Conservation (phyloP, 2,888 invertebrate species). For the Volucella zonaria region DNA sequence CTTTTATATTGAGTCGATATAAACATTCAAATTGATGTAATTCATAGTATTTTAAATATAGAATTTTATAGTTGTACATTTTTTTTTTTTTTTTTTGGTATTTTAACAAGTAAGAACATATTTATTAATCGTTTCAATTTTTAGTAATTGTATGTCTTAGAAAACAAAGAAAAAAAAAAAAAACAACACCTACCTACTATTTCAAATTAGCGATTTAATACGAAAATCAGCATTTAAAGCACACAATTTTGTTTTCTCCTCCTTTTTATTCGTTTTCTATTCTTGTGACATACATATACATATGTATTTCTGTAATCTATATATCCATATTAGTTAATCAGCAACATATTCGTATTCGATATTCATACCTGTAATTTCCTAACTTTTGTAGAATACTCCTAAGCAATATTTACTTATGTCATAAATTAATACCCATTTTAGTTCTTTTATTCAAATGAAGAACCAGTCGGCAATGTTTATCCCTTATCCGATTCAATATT, state of each 20-base stretch:
- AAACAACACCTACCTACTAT: background rate
- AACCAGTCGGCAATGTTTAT: no score
- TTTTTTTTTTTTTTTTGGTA: slow-evolving; percentile 15
- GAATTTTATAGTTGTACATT: slow-evolving; percentile 70
- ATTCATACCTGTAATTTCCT: slow-evolving; percentile 25
- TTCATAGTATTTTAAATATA: slow-evolving; percentile 67
- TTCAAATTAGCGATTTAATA: slow-evolving; percentile 4
- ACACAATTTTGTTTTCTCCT: slow-evolving; percentile 46
- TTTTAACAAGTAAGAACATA: slow-evolving; percentile 28
- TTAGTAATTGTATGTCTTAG: slow-evolving; percentile 24
- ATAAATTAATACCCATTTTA: slow-evolving; percentile 25
- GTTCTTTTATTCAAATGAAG: background rate
- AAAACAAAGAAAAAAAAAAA: slow-evolving; percentile 12
- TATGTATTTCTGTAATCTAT: no score
- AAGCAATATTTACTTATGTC: background rate
- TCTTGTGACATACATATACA: background rate
- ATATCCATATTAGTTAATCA: slow-evolving; percentile 14
- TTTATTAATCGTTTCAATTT: slow-evolving; percentile 42
- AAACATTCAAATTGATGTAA: slow-evolving; percentile 67
- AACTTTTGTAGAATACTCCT: slow-evolving; percentile 19
- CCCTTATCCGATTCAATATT: background rate
- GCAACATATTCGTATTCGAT: slow-evolving; percentile 69
- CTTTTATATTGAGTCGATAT: slow-evolving; percentile 59
- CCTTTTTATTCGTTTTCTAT: background rate
- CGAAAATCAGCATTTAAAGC: slow-evolving; percentile 30